Evolutionary conservation across 2,888 invertebrate species (phyloP), one percentile per base, ranked within the genome.

Genomic region (Drosophila neotestacea): DNA sequence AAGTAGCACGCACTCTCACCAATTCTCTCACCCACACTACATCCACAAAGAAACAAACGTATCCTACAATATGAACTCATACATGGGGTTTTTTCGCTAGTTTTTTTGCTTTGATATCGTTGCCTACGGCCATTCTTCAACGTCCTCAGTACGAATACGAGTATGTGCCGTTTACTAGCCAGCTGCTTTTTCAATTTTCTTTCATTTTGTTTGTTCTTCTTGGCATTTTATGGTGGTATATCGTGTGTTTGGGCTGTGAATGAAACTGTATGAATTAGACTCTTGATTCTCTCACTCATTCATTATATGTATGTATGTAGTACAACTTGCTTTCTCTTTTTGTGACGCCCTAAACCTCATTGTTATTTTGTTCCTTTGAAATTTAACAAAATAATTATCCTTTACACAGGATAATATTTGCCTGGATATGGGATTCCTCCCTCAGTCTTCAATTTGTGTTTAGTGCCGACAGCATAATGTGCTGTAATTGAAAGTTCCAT

Each of bases 311-410:
- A 22, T 3, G 22, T 22, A 16, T 22, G 22, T 22, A 22, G 51
- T 27, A 41, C 46, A 16, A 30, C 22, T 36, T 59, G 59, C 65
- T 44, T 41, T 56, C 63, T 48, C 48, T 46, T 42, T 59, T n/a
- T 42, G 7, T 41, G 39, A 41, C 54, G 16, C 41, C 41, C 44
- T 10, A 3, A n/a, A 22, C 27, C 10, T 59, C 30, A 38, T 59
- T 46, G 48, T 48, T 36, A 39, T 51, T 42, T 44, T 61, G 48
- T 61, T 44, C 39, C 59, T 47, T 56, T 55, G 32, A 52, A 60
- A 71, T 75, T 73, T 67, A 64, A 69, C 60, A 62, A 64, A 81
- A 81, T 82, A 80, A 81, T 81, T 81, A 81, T 72, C 64, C 68
- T 60, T 61, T 56, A 70, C 60, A 41, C 39, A 60, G 39, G 48